Percentiles rank a stretch among this genome's conserved stretches.
phyloP scores from a whole-genome alignment of 1,140 invertebrate species.

The Drosophila obscura region DNA sequence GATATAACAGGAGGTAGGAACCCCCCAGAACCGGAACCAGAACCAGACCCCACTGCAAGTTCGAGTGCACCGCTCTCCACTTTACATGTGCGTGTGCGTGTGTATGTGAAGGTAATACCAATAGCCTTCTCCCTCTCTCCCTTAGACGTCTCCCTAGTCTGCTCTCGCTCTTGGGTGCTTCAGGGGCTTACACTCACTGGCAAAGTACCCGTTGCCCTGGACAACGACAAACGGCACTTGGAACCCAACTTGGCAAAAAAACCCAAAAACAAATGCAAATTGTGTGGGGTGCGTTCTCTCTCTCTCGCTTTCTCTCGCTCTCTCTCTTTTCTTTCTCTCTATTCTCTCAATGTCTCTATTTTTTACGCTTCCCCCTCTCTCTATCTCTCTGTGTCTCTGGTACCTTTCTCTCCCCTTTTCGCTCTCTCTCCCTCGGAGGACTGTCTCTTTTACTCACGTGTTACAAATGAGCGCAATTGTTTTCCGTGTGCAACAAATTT shows the following conservation, averaged over 20 bases:
- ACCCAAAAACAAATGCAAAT: slow-evolving; percentile 74
- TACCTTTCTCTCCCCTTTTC: not conserved
- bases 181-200: slow-evolving; percentile 18
- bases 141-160: not conserved
- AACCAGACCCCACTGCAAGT: no score
- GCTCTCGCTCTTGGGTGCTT: slow-evolving; percentile 2
- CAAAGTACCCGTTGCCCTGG: slow-evolving; percentile 58
- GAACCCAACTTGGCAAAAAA: slow-evolving; percentile 12
- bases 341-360: not conserved
- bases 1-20: slow-evolving; percentile 7
- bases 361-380: slow-evolving; percentile 7
- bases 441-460: slow-evolving; percentile 1
- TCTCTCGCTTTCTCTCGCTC: slow-evolving; percentile 5
- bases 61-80: no score
- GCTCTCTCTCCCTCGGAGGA: slow-evolving; percentile 7
- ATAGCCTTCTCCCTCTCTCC: no score
- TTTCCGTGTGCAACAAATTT: slow-evolving; percentile 70
- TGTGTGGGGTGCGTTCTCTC: slow-evolving; percentile 14
- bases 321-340: not conserved
- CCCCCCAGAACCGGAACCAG: not conserved
- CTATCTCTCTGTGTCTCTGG: not conserved
- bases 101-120: no score
- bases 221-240: slow-evolving; percentile 65
- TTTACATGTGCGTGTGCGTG: no score
- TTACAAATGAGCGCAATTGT: slow-evolving; percentile 74